Conservation (phyloP, 2,888 invertebrate species). For the Dynastes maya region DNA sequence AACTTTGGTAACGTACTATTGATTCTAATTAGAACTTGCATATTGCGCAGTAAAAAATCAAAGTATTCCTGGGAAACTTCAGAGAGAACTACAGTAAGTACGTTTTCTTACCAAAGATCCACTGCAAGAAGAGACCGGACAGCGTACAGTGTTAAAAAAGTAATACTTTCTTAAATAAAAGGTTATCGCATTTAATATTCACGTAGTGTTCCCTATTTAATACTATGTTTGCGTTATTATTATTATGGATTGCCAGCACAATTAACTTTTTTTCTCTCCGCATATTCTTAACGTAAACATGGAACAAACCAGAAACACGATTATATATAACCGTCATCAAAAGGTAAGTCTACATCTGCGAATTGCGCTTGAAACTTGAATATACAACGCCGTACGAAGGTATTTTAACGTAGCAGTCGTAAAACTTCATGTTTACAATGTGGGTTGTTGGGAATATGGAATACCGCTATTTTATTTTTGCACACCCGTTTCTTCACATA, state of each 20-base stretch:
- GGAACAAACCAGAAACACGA: conserved; percentile 34
- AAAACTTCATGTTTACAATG: no score
- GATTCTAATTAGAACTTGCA: no score
- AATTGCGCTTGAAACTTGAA: background rate
- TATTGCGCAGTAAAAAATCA: no score
- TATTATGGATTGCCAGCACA: conserved; percentile 40
- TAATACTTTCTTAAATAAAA: conserved; percentile 27
- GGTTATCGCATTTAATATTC: conserved; percentile 44
- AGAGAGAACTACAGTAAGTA: no score
- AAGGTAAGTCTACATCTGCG: conserved; percentile 20
- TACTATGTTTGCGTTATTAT: conserved; percentile 44
- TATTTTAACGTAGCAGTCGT: background rate
- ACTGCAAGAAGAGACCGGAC: background rate
- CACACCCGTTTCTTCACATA: no score
- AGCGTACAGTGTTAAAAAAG: conserved; percentile 7
- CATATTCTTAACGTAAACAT: conserved; percentile 14
- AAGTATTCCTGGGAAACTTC: no score
- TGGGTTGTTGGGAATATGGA: no score
- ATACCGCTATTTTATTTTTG: no score
- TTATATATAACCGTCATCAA: conserved; percentile 28
- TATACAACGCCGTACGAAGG: background rate
- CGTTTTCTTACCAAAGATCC: no score
- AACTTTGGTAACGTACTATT: no score
- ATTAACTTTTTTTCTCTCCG: conserved; percentile 35
- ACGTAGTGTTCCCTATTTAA: conserved; percentile 36